phyloP scores from a whole-genome alignment of 2,113 vertebrate species.

The Prionailurus viverrinus region DNA sequence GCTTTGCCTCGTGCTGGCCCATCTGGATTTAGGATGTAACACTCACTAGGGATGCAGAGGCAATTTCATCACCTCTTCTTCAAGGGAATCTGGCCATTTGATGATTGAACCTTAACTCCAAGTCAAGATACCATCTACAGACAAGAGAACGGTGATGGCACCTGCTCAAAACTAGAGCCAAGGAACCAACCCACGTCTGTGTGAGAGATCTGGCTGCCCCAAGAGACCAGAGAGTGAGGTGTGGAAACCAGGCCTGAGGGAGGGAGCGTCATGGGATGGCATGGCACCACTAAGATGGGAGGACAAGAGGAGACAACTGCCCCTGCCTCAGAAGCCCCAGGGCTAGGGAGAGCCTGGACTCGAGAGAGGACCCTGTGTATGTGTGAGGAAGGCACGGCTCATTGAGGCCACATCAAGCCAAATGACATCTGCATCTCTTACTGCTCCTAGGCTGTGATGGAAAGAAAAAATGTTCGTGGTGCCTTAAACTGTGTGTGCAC shows the following conservation, averaged over 20 bases:
- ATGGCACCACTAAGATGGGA: background rate
- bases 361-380: background rate
- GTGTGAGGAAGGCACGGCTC: background rate
- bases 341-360: background rate
- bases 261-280: background rate
- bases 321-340: background rate
- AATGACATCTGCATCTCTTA: background rate
- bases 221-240: background rate
- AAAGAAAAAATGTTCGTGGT: background rate
- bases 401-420: background rate
- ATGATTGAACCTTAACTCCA: background rate
- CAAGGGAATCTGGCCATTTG: background rate
- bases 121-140: background rate
- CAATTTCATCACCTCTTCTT: background rate
- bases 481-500: background rate
- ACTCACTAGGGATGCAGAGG: background rate
- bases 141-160: background rate
- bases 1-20: background rate
- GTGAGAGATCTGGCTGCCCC: background rate
- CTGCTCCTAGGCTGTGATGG: background rate
- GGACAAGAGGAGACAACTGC: background rate
- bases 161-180: background rate
- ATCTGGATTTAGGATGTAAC: background rate
- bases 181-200: background rate
- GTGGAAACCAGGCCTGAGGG: background rate